phyloP scores from a whole-genome alignment of 2,888 invertebrate species.

The Lepidocyrtinus sp. region DNA sequence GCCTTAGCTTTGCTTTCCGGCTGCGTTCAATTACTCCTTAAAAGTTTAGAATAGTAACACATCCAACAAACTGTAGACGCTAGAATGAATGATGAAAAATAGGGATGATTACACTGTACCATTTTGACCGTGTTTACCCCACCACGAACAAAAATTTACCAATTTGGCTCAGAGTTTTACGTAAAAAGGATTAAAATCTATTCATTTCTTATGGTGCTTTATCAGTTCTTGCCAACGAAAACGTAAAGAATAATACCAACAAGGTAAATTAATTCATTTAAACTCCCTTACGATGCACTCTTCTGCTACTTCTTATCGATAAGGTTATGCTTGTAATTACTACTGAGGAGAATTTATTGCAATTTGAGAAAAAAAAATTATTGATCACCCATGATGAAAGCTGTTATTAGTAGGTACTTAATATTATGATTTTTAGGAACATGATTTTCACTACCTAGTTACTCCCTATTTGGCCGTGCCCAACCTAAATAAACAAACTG shows the following conservation, averaged over 20 bases:
- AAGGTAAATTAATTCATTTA: neutral
- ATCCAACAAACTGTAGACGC: neutral
- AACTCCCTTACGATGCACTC: neutral
- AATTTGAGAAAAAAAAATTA: neutral
- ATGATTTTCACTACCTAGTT: no score
- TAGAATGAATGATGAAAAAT: neutral
- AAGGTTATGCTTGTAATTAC: neutral
- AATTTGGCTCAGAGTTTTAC: neutral
- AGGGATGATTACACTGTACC: neutral
- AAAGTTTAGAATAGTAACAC: neutral
- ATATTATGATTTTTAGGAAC: no score
- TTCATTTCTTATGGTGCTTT: neutral
- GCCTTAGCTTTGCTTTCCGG: neutral
- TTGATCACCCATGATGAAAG: no score
- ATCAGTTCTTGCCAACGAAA: neutral
- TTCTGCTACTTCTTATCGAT: neutral
- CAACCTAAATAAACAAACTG: no score
- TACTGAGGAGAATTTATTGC: neutral
- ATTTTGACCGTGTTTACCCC: neutral
- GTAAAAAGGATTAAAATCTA: neutral
- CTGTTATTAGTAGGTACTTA: no score
- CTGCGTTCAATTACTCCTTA: neutral
- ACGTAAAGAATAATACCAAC: neutral
- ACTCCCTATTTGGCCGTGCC: no score
- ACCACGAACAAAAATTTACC: no score